Conservation (phyloP, 2,113 vertebrate genomes). For the Cacatua alba region DNA sequence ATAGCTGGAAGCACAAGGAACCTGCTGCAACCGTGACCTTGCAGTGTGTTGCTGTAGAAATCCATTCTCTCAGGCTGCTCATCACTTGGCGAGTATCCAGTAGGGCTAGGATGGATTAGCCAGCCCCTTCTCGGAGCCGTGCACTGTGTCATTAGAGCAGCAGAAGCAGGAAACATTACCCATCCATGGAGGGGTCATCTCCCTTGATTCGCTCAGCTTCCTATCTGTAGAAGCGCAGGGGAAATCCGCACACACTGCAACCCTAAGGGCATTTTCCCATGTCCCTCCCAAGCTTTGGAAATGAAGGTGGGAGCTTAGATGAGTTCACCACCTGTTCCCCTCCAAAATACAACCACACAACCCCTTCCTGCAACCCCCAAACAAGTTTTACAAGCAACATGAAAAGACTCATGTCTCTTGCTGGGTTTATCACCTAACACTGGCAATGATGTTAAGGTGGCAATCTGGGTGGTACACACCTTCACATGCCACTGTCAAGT, state of each 20-base stretch:
- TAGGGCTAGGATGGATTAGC: not conserved
- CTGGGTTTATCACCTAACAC: not conserved
- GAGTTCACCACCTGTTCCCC: not conserved
- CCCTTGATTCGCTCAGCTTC: fast-evolving
- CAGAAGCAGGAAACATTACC: not conserved
- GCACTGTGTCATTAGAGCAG: not conserved
- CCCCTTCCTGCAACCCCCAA: fast-evolving
- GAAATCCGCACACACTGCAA: not conserved
- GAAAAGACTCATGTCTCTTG: not conserved
- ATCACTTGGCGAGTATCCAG: not conserved
- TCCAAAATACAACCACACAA: not conserved
- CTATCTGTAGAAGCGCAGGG: fast-evolving
- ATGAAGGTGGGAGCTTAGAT: not conserved
- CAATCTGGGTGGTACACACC: not conserved
- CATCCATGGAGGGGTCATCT: not conserved
- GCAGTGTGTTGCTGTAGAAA: not conserved
- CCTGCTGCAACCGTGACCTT: not conserved
- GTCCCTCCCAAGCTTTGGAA: not conserved
- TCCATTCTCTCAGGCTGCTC: not conserved
- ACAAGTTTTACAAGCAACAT: not conserved
- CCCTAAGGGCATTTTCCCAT: not conserved
- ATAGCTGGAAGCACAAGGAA: not conserved
- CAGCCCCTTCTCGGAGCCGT: not conserved
- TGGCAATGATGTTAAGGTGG: not conserved
- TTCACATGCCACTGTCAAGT: not conserved